Evolutionary conservation across 2,888 invertebrate genomes (phyloP).

Genomic region (Orthonevra nobilis): DNA sequence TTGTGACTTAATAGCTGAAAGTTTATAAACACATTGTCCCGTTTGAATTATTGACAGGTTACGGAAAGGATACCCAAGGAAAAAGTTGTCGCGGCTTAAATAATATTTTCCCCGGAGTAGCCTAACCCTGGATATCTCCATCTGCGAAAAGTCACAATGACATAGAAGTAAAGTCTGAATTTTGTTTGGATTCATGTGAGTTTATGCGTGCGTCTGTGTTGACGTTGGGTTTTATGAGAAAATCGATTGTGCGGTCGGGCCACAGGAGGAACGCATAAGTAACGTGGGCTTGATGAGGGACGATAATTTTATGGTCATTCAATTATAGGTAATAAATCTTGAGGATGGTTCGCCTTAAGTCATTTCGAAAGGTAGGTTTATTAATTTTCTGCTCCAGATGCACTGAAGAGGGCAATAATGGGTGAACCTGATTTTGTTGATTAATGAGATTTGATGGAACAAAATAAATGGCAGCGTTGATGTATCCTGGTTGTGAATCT

Average conservation of each 20-base stretch:
- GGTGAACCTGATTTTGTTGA: too few relatives aligned
- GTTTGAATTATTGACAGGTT: constrained; percentile 68
- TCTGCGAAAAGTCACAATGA: constrained; percentile 17
- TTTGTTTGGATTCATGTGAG: constrained; percentile 22
- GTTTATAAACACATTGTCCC: constrained; percentile 65
- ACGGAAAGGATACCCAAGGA: constrained; percentile 51
- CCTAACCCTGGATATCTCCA: not conserved
- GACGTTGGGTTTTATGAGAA: constrained; percentile 6
- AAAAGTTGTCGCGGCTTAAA: constrained; percentile 55
- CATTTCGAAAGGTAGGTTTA: constrained; percentile 29
- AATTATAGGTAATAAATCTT: constrained; percentile 51
- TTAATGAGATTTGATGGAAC: too few relatives aligned
- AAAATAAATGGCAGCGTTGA: too few relatives aligned
- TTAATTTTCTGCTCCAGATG: constrained; percentile 42
- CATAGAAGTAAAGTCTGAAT: constrained; percentile 47
- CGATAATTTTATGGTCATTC: constrained; percentile 61
- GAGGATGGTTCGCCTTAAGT: not conserved
- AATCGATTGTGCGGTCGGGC: not conserved
- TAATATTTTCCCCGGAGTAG: constrained; percentile 51
- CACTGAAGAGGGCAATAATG: too few relatives aligned
- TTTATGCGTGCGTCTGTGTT: constrained; percentile 34
- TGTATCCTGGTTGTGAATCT: too few relatives aligned
- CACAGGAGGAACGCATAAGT: not conserved
- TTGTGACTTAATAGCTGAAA: constrained; percentile 65
- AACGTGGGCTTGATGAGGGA: not conserved